A percentile compares a stretch with the other conserved stretches of the same genome.
These are phyloP conservation scores for Achatina immaculata DNA, from an alignment of 1,140 invertebrate genomes.

Conservation along the genomic window DNA sequence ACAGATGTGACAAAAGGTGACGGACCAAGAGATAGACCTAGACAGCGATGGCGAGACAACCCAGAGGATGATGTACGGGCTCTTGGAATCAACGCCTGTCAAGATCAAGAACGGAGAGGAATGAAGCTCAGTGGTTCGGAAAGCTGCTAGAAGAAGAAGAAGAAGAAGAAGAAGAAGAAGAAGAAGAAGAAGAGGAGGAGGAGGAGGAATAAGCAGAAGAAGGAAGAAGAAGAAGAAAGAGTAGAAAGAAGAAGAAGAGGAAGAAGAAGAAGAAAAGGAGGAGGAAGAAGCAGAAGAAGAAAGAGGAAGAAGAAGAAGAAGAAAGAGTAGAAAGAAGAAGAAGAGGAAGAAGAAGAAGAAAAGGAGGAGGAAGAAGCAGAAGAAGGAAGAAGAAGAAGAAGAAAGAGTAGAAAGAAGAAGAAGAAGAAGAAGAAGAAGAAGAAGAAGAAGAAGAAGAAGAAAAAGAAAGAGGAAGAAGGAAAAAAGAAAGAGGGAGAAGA, in stretches of 20 bases:
- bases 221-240: not conserved
- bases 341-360: not conserved
- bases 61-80: no score
- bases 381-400: no score
- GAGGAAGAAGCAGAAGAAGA: not conserved
- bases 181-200: not conserved
- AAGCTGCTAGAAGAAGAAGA: not conserved
- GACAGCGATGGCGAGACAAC: no score
- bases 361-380: not conserved
- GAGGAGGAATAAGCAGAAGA: not conserved
- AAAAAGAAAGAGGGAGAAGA: not conserved
- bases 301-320: not conserved
- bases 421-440: not conserved
- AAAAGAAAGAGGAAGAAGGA: not conserved
- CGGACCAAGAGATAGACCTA: no score
- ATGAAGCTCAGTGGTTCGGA: no score
- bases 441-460: not conserved
- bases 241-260: not conserved
- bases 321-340: slow-evolving; percentile 30
- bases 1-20: no score
- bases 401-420: not conserved
- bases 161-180: not conserved
- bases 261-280: not conserved
- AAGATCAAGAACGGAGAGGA: no score
- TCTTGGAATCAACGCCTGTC: no score